Base-by-base conservation (phyloP, 2,113 vertebrate genomes). In the Xenopus tropicalis region DNA sequence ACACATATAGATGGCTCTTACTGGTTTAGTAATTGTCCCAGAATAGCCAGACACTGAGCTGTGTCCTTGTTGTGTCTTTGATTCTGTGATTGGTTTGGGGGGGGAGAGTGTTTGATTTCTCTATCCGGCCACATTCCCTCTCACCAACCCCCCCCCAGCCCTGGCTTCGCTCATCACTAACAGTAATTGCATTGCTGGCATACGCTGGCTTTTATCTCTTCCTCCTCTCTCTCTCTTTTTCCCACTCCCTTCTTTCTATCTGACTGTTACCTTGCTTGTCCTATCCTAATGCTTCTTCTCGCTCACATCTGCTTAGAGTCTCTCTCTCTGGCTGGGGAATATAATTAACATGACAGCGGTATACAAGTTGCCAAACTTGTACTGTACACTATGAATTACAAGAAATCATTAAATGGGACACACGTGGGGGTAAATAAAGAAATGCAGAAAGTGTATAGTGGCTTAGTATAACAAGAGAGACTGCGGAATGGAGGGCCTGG, bases 151-250 rank as follows among this genome's bases (percentile, higher is more conserved):
- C 56, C 22, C 54, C 64, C 13, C 51, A 14, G 19, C 10, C 29
- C 29, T 37, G 29, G 14, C 29, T 61, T 74, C 56, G 23, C 65
- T 74, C 72, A 74, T 74, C 56, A 61, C 72, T 74, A 68, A 48
- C 72, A 20, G 61, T 74, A 74, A 74, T 74, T 74, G 65, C 72
- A 67, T 74, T 74, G 58, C 72, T 74, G 72, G 72, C 72, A 74
- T 48, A 57, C 63, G 5, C 64, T 61, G 64, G 12, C 63, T 68
- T 51, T 68, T 59, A 64, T 73, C 52, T 66, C 21, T 66, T 57
- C 25, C 52, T 73, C 71, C 65, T 66, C 61, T 61, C 46, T 48
- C 46, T 48, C 46, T 48, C 46, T 48, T 3, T 48, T 42, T 24
- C 25, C 61, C 22, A 24, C 20, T 65, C 29, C 12, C 14, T 43